phyloP scores from a whole-genome alignment of 2,888 invertebrate genomes.

The Agrilus cyanescens region DNA sequence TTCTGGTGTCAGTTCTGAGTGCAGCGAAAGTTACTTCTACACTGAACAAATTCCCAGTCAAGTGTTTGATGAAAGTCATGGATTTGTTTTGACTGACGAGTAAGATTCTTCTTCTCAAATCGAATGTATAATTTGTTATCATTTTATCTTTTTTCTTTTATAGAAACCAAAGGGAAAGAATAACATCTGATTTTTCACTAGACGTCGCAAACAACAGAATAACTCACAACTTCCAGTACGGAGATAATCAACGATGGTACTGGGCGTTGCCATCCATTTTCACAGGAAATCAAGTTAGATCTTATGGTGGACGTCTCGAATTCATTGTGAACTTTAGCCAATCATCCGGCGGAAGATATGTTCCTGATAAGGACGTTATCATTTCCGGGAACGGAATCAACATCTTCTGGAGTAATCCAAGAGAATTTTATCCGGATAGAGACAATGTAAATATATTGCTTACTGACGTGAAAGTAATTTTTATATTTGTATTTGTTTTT shows the following conservation, averaged over 20 bases:
- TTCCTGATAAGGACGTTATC: conserved; percentile 69
- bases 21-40: conserved; percentile 55
- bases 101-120: conserved; percentile 19
- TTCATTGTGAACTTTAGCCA: conserved; percentile 59
- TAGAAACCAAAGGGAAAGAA: conserved; percentile 34
- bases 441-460: conserved; percentile 44
- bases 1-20: conserved; percentile 65
- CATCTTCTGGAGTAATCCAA: conserved; percentile 62
- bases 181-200: conserved; percentile 38
- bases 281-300: conserved; percentile 65
- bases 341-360: conserved; percentile 37
- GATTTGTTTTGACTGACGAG: conserved; percentile 53
- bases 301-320: conserved; percentile 75
- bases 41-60: conserved; percentile 54
- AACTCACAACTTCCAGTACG: conserved; percentile 43
- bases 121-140: background rate
- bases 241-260: conserved; percentile 42
- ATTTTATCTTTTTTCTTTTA: background rate
- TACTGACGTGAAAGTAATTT: background rate
- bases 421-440: conserved; percentile 41
- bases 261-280: conserved; percentile 65
- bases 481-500: conserved; percentile 1
- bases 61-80: conserved; percentile 44
- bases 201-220: conserved; percentile 49
- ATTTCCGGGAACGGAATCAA: conserved; percentile 67